Conservation (phyloP, 1,140 invertebrate species). For the Steinernema khuongi region DNA sequence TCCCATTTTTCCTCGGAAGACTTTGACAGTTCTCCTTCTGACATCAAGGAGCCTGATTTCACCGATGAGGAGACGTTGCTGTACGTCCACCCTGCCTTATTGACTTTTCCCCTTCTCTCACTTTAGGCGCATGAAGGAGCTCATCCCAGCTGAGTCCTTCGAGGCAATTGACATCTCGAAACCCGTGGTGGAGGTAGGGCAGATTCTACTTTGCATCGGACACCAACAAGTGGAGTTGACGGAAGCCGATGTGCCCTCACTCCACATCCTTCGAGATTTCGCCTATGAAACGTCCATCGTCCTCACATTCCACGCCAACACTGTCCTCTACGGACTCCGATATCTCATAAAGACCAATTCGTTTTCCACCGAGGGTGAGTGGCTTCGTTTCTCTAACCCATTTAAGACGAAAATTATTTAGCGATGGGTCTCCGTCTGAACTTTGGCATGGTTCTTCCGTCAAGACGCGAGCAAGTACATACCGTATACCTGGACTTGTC, state of each 20-base stretch:
- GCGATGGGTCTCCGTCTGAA: background rate
- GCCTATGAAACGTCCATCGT: background rate
- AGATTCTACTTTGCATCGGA: background rate
- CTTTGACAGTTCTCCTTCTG: background rate
- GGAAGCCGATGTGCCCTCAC: background rate
- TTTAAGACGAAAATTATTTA: too few species aligned
- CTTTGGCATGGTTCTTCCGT: background rate
- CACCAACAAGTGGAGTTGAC: background rate
- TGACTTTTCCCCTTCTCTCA: background rate
- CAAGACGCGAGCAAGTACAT: background rate
- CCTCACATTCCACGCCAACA: background rate
- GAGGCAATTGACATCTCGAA: background rate
- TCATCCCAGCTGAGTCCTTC: background rate
- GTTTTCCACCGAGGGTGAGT: background rate
- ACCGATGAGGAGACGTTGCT: background rate
- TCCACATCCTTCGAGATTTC: background rate
- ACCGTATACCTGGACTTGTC: slow-evolving; percentile 9
- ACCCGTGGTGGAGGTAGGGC: background rate
- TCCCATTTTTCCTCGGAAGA: background rate
- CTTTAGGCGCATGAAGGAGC: background rate
- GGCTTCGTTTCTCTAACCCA: background rate
- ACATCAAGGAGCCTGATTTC: background rate
- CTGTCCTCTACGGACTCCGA: background rate
- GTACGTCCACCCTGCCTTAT: background rate
- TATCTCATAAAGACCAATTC: background rate